A percentile compares a stretch with the other conserved stretches of the same genome.
Conservation (phyloP, 2,797 vertebrate species). For the Pogoniulus pusillus region DNA sequence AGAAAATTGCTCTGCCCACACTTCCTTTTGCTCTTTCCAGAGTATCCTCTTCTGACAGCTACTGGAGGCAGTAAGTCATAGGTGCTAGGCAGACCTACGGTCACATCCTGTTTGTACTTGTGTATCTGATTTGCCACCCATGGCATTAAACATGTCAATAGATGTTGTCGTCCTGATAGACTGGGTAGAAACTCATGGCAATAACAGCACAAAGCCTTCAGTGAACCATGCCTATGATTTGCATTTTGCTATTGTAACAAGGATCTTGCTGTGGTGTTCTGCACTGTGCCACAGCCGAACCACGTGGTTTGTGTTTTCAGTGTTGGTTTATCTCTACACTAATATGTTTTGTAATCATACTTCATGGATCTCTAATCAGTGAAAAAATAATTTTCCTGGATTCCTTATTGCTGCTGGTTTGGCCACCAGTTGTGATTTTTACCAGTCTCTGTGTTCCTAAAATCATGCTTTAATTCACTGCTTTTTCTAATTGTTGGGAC, state of each 20-base stretch:
- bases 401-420: background rate
- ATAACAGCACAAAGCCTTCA: background rate
- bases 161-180: background rate
- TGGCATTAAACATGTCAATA: rapidly evolving
- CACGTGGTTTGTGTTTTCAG: background rate
- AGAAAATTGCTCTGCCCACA: background rate
- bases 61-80: background rate
- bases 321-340: background rate
- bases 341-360: background rate
- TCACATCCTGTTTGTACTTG: background rate
- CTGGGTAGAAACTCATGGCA: background rate
- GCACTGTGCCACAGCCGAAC: background rate
- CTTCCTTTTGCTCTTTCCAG: background rate
- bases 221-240: background rate
- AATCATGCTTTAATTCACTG: background rate
- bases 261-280: background rate
- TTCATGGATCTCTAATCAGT: background rate
- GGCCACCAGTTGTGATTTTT: background rate
- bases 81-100: background rate
- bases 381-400: background rate
- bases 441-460: background rate
- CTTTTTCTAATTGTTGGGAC: background rate
- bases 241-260: background rate
- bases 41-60: background rate
- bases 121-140: background rate